Base-by-base conservation (phyloP, 2,888 invertebrate genomes). In the Rosalia funebris region DNA sequence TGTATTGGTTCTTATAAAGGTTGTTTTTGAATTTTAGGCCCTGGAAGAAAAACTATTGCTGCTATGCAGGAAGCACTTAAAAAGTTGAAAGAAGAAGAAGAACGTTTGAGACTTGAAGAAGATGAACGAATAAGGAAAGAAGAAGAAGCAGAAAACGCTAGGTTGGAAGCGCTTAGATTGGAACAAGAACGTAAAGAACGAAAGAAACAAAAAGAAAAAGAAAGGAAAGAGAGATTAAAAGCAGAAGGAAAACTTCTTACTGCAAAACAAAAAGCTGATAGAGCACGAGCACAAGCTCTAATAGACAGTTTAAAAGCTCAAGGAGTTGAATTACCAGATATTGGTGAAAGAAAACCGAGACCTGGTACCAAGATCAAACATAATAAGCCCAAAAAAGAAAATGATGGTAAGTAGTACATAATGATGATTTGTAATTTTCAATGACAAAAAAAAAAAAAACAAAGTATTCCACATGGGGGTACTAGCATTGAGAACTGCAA, bases 211-310 rank as follows among this genome's bases (percentile, higher is more conserved):
- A 96, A 77, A 94, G 94, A 96, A 82, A 95, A 95, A 76, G 96
- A 96, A 77, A 87, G 93, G 47, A 95, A 94, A 81, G 95, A 95
- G 75, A 87, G 95, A 76, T 84, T 96, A 71, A 98, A 98, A 81
- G 94, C 93, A n/a, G 98, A 98, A 83, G 98, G 98, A 1, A 98
- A 96, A 82, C 84, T 96, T 25, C 82, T 98, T 59, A 96, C 96
- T 1, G 90, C 93, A 0, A 96, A 96, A 80, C 96, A 99, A 79
- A 96, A 95, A 79, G 92, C 92, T 67, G 95, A 95, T 72, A 88
- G 91, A 64, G 92, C 93, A 0, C 86, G 96, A 68, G 95, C 95
- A 4, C 92, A 94, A 79, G 93, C 93, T 57, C 88, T 96, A 86
- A 82, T 98, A 62, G 95, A 96, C 52, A 91, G 92, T 1, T 83